Evolutionary conservation across 1,140 invertebrate species (phyloP).

Genomic region (Apis florea): DNA sequence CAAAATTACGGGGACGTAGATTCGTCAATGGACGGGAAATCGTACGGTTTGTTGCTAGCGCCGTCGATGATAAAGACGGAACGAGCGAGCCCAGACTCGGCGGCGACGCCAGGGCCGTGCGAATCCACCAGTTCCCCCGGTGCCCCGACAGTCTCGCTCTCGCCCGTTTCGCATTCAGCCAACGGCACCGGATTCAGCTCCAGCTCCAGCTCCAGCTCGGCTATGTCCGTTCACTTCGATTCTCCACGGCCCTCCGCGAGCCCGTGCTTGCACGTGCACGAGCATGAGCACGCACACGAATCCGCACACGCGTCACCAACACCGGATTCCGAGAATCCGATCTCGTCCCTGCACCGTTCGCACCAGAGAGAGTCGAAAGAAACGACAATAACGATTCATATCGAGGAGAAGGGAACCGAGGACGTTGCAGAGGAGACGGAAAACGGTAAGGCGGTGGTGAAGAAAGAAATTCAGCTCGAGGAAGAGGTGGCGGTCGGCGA

Average conservation of each 20-base stretch:
- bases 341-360: constrained; percentile 10
- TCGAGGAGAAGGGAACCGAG: constrained; percentile 43
- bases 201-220: constrained; percentile 41
- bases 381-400: constrained; percentile 34
- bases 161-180: constrained; percentile 64
- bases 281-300: constrained; percentile 58
- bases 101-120: constrained; percentile 73
- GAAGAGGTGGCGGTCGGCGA: constrained; percentile 12
- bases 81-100: constrained; percentile 72
- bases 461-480: constrained; percentile 39
- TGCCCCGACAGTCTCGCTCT: constrained; percentile 42
- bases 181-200: constrained; percentile 21
- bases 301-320: constrained; percentile 53
- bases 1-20: constrained; percentile 57
- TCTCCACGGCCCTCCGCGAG: constrained; percentile 46
- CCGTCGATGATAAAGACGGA: constrained; percentile 72
- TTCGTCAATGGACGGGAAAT: constrained; percentile 47
- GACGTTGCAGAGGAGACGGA: constrained; percentile 20
- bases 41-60: constrained; percentile 54
- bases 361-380: constrained; percentile 52
- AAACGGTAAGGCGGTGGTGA: constrained; percentile 32
- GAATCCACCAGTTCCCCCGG: constrained; percentile 64
- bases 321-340: constrained; percentile 64
- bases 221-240: constrained; percentile 57
- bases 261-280: constrained; percentile 58